Evolutionary conservation across 1,140 invertebrate species (phyloP).

Genomic region (Nymphalis io): DNA sequence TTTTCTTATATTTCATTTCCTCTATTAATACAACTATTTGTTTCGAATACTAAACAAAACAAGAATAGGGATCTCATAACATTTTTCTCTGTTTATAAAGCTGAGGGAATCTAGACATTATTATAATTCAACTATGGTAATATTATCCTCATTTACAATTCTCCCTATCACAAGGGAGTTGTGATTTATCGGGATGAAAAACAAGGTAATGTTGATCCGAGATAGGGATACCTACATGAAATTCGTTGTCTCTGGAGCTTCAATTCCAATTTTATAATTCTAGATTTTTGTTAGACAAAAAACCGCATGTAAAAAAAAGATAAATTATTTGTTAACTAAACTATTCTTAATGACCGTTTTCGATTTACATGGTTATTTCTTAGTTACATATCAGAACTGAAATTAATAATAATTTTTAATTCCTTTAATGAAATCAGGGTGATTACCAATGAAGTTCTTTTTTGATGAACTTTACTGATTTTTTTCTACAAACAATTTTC

Average conservation of each 20-base stretch:
- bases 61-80: neutral
- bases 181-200: slow-evolving; percentile 35
- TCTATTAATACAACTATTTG: neutral
- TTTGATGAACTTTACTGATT: too few species aligned
- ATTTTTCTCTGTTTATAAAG: slow-evolving; percentile 7
- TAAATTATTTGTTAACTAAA: too few species aligned
- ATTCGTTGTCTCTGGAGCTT: slow-evolving; percentile 18
- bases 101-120: slow-evolving; percentile 18
- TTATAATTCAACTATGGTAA: slow-evolving; percentile 25
- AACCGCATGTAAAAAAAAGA: neutral
- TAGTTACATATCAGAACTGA: too few species aligned
- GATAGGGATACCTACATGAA: slow-evolving; percentile 22
- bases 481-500: too few species aligned
- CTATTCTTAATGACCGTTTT: neutral
- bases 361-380: too few species aligned
- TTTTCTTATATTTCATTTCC: neutral
- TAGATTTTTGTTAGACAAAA: neutral
- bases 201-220: slow-evolving; percentile 32
- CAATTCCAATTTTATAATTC: slow-evolving; percentile 7
- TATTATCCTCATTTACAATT: slow-evolving; percentile 30
- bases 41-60: neutral
- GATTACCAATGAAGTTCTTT: too few species aligned
- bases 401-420: too few species aligned
- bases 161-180: slow-evolving; percentile 29
- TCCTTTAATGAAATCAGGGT: too few species aligned